These are phyloP conservation scores for Neosilurus mollespiculum DNA, from an alignment of 2,797 vertebrate species.

Conservation along the genomic window DNA sequence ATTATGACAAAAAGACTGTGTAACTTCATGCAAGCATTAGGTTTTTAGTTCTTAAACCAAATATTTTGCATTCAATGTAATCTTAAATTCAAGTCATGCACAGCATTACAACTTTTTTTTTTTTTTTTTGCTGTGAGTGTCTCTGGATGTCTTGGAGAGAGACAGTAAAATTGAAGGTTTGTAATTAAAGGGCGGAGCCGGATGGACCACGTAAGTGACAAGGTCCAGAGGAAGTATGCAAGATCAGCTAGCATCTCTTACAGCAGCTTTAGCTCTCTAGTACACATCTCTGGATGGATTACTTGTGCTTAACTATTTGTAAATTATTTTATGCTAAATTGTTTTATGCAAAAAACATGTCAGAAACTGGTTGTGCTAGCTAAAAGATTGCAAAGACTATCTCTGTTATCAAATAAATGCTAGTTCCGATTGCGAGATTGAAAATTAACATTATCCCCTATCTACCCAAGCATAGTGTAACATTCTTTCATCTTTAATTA, in stretches of 20 bases:
- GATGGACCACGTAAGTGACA: not conserved
- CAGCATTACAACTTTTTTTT: not conserved
- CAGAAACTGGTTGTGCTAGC: not conserved
- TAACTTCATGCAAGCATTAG: not conserved
- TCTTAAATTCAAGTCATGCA: not conserved
- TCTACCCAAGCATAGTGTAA: not conserved
- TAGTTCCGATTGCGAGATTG: not conserved
- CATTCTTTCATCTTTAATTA: slow-evolving; percentile 39
- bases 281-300: not conserved
- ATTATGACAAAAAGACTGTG: not conserved
- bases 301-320: not conserved
- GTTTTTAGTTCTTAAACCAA: not conserved
- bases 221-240: not conserved
- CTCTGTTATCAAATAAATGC: slow-evolving; percentile 13
- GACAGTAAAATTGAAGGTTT: not conserved
- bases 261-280: not conserved
- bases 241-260: not conserved
- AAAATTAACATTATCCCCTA: slow-evolving; percentile 33
- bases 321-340: not conserved
- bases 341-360: not conserved
- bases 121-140: not conserved
- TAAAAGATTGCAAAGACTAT: not conserved
- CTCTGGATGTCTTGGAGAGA: not conserved
- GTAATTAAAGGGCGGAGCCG: not conserved
- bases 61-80: not conserved